Conservation (phyloP, 1,140 invertebrate species). For the Ostrea edulis region DNA sequence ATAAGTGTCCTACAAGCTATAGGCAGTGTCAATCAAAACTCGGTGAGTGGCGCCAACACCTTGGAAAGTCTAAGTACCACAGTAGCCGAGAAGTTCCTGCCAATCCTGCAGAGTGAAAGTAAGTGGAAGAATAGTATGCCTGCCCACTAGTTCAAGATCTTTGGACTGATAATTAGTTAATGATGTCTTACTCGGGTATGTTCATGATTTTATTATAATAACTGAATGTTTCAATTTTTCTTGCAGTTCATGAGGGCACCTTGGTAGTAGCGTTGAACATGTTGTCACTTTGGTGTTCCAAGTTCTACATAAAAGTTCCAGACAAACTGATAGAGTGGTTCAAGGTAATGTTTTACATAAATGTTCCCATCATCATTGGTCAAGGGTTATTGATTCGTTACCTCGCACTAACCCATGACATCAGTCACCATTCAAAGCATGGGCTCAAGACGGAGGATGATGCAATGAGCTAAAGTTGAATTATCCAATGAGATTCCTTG, state of each 20-base stretch:
- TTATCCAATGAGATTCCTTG: no score
- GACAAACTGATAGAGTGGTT: slow-evolving; percentile 87
- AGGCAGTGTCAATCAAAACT: slow-evolving; percentile 89
- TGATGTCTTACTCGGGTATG: no score
- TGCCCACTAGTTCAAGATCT: background rate
- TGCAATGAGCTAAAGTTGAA: no score
- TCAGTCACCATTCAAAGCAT: no score
- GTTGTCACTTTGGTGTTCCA: slow-evolving; percentile 88
- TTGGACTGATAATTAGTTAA: no score
- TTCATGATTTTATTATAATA: background rate
- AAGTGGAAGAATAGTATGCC: slow-evolving; percentile 7
- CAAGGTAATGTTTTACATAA: slow-evolving; percentile 81
- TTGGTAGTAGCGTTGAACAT: slow-evolving; percentile 89
- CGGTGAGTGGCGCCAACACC: slow-evolving; percentile 83
- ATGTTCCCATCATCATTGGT: no score
- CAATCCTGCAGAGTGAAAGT: slow-evolving; percentile 90
- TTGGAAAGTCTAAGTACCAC: slow-evolving; percentile 83
- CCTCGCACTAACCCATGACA: no score
- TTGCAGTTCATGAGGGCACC: slow-evolving; percentile 92
- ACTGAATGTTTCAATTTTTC: slow-evolving; percentile 47
- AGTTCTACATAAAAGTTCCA: slow-evolving; percentile 85
- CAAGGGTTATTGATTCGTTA: no score
- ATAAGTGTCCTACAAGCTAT: slow-evolving; percentile 91
- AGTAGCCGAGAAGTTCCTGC: slow-evolving; percentile 86
- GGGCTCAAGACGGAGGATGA: no score